These are phyloP conservation scores for Leptothorax acervorum DNA, from an alignment of 2,888 invertebrate species.

Conservation along the genomic window DNA sequence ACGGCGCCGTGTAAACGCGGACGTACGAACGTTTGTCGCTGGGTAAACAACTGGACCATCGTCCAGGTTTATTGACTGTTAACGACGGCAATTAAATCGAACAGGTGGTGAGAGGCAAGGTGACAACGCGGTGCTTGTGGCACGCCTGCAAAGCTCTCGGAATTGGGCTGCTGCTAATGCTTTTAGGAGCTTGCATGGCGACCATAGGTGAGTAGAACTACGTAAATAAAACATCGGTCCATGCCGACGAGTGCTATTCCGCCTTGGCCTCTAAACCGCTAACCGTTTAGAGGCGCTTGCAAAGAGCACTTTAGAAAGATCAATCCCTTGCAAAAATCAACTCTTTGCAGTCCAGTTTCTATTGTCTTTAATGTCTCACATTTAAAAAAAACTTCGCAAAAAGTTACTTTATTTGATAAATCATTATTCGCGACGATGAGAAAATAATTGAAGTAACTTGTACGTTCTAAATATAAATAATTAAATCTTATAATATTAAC, in stretches of 20 bases:
- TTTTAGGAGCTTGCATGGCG: constrained; percentile 96
- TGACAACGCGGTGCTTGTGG: constrained; percentile 96
- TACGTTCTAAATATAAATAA: constrained; percentile 2
- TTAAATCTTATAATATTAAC: not conserved
- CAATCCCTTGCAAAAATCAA: constrained; percentile 21
- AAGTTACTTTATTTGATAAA: not conserved
- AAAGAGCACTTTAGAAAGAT: constrained; percentile 29
- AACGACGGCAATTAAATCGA: constrained; percentile 73
- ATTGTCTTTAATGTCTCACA: not conserved
- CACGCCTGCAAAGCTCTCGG: constrained; percentile 97
- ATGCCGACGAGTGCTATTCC: not conserved
- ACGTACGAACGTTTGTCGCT: constrained; percentile 15
- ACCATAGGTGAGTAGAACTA: constrained; percentile 91
- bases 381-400: not conserved
- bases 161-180: constrained; percentile 94
- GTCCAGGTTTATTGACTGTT: constrained; percentile 64
- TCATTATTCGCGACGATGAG: not conserved
- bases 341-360: not conserved
- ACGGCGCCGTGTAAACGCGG: not conserved
- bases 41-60: constrained; percentile 40
- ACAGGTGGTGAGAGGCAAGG: constrained; percentile 94
- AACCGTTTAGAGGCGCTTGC: constrained; percentile 2
- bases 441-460: constrained; percentile 1
- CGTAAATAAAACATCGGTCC: constrained; percentile 30
- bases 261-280: not conserved